Conservation (phyloP, 2,113 vertebrate genomes). For the Phyllopteryx taeniolatus region DNA sequence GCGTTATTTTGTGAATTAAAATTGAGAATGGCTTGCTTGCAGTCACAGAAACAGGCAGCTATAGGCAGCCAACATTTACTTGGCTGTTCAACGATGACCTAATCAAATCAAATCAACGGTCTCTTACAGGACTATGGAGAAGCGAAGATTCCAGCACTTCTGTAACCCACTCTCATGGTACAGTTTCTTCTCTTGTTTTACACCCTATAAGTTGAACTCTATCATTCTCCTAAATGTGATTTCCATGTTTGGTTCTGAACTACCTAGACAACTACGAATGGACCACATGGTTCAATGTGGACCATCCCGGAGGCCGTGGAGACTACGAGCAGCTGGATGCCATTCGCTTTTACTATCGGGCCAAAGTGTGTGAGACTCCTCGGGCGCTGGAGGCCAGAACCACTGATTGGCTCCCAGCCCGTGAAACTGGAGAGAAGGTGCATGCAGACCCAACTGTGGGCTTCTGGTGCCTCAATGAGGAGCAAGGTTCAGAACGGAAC, state of each 20-base stretch:
- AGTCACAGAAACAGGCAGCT: too few relatives aligned
- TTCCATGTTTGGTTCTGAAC: not conserved
- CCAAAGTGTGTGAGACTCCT: constrained; percentile 77
- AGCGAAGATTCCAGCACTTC: constrained; percentile 32
- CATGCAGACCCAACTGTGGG: constrained; percentile 77
- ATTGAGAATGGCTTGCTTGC: too few relatives aligned
- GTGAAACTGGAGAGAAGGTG: constrained; percentile 78
- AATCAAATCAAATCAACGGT: constrained; percentile 5
- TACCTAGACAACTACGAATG: constrained; percentile 76
- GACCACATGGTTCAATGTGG: constrained; percentile 89
- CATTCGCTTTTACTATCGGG: constrained; percentile 84
- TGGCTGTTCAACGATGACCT: not conserved
- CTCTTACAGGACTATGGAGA: constrained; percentile 54
- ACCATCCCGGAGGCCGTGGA: constrained; percentile 84
- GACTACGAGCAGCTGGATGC: constrained; percentile 85
- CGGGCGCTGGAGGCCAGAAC: constrained; percentile 81
- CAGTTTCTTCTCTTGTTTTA: not conserved
- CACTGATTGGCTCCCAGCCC: constrained; percentile 79
- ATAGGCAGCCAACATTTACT: too few relatives aligned
- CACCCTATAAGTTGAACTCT: not conserved
- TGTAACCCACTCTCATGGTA: constrained; percentile 54
- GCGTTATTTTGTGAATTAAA: too few relatives aligned
- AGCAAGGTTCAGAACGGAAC: constrained; percentile 77
- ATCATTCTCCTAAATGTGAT: not conserved
- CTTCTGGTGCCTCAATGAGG: constrained; percentile 88